A percentile compares a stretch with the other conserved stretches of the same genome.
Conservation (phyloP, 2,797 vertebrate species). For the Alfaro cultratus region DNA sequence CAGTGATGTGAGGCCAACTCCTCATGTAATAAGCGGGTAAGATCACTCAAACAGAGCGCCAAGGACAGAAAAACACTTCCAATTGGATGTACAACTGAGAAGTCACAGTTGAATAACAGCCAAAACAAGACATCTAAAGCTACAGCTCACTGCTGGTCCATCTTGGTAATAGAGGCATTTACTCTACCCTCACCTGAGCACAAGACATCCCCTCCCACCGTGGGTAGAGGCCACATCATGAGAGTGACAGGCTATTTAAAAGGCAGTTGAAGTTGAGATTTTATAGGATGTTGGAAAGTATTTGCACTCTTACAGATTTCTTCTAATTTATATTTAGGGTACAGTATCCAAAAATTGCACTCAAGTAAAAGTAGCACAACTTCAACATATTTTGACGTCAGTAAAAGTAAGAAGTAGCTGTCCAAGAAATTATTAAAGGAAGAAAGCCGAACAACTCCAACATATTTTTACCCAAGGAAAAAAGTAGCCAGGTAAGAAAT, state of each 20-base stretch:
- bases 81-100: constrained; percentile 39
- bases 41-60: constrained; percentile 22
- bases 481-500: too few relatives aligned
- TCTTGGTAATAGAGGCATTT: constrained; percentile 38
- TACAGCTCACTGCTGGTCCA: constrained; percentile 28
- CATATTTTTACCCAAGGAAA: too few relatives aligned
- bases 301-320: background rate
- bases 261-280: constrained; percentile 23
- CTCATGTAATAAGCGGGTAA: constrained; percentile 13
- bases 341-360: too few relatives aligned
- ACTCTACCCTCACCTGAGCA: constrained; percentile 40
- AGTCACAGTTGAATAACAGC: constrained; percentile 14
- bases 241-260: constrained; percentile 11
- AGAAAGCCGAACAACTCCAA: too few relatives aligned
- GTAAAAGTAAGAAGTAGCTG: too few relatives aligned
- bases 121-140: constrained; percentile 46
- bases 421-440: too few relatives aligned
- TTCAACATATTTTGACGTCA: too few relatives aligned
- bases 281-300: background rate
- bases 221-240: constrained; percentile 26
- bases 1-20: background rate
- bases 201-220: constrained; percentile 12
- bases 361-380: too few relatives aligned
- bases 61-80: constrained; percentile 18
- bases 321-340: background rate